phyloP scores from a whole-genome alignment of 2,888 invertebrate genomes.

The Auanema freiburgensis region DNA sequence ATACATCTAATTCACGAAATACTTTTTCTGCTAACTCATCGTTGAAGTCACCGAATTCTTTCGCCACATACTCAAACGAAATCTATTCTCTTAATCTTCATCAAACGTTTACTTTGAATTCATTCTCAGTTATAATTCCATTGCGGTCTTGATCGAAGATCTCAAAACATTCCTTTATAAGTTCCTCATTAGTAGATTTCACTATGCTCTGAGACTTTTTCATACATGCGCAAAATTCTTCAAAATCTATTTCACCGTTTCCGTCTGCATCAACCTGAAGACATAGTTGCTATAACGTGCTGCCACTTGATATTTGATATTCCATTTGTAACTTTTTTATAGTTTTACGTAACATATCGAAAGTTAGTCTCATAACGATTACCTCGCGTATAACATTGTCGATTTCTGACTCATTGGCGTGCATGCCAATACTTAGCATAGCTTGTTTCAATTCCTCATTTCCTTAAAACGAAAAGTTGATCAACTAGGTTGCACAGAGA shows the following conservation, averaged over 20 bases:
- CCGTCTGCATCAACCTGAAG: constrained; percentile 63
- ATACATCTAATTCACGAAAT: constrained; percentile 63
- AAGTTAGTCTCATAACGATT: neutral
- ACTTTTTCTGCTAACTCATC: constrained; percentile 62
- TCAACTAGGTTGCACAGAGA: neutral
- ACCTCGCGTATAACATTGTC: constrained; percentile 62
- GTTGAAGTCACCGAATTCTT: constrained; percentile 62
- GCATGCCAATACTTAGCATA: constrained; percentile 62
- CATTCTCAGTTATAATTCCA: constrained; percentile 61
- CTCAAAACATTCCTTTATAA: constrained; percentile 60
- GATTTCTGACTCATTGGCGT: constrained; percentile 58
- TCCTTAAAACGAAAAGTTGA: constrained; percentile 28
- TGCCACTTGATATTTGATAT: neutral
- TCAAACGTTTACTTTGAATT: constrained; percentile 54
- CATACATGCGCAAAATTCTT: constrained; percentile 65
- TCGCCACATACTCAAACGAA: constrained; percentile 60
- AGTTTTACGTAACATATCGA: no score
- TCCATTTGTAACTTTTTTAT: neutral
- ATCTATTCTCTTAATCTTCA: neutral
- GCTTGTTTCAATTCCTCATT: constrained; percentile 63
- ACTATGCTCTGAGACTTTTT: constrained; percentile 61
- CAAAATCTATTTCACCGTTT: constrained; percentile 64
- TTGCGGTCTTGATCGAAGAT: constrained; percentile 61
- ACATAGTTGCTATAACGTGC: neutral
- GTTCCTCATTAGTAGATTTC: constrained; percentile 60